These are phyloP conservation scores for Andrena bucephala DNA, from an alignment of 2,888 invertebrate species.

Conservation along the genomic window DNA sequence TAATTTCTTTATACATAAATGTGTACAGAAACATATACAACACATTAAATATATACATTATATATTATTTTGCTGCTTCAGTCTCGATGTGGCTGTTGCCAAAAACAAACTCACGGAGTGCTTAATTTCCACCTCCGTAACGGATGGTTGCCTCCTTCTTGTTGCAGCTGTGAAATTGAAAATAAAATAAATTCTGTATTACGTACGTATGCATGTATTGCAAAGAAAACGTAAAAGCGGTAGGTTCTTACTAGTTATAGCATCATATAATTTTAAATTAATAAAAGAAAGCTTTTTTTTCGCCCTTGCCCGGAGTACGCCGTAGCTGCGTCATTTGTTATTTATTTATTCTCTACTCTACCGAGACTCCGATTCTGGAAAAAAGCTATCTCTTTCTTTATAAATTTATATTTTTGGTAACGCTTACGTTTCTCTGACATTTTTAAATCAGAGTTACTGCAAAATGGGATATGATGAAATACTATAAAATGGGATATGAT, in stretches of 20 bases:
- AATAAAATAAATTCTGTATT: conserved; percentile 23
- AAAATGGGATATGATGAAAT: no score
- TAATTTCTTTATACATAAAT: no score
- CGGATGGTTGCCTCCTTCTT: conserved; percentile 23
- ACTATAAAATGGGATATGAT: no score
- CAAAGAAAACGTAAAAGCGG: conserved; percentile 6
- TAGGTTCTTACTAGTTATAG: conserved; percentile 37
- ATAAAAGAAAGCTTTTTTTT: conserved; percentile 33
- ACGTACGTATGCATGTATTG: conserved; percentile 1
- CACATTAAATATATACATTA: no score
- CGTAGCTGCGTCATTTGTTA: conserved; percentile 25
- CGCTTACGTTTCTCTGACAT: no score
- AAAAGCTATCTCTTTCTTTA: no score
- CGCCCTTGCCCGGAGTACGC: conserved; percentile 32
- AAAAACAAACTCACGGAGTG: conserved; percentile 24
- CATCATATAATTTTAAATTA: conserved; percentile 37
- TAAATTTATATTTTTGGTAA: no score
- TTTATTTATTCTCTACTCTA: background rate
- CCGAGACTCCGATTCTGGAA: no score
- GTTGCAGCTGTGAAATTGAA: conserved; percentile 27
- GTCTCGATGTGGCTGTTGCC: background rate
- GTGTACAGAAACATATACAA: no score
- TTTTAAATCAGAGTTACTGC: no score
- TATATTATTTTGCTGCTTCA: no score
- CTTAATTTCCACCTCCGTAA: conserved; percentile 26